These are phyloP conservation scores for Aethes cnicana DNA, from an alignment of 2,888 invertebrate species.

Conservation along the genomic window DNA sequence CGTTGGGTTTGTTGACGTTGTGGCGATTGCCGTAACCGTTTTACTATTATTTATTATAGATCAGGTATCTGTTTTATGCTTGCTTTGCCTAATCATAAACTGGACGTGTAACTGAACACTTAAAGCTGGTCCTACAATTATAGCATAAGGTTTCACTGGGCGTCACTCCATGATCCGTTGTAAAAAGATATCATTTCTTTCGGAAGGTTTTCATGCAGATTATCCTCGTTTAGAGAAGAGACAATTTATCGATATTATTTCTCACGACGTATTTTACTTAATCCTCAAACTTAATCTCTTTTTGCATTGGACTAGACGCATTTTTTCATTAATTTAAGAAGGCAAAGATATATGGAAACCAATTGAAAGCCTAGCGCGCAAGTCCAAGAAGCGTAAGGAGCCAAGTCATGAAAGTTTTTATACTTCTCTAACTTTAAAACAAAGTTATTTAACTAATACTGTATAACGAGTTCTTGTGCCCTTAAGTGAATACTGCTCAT, in stretches of 20 bases:
- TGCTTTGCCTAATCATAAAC: conserved; percentile 76
- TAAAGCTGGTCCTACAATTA: conserved; percentile 69
- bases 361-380: conserved; percentile 57
- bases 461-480: conserved; percentile 64
- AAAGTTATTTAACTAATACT: conserved; percentile 73
- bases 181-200: conserved; percentile 47
- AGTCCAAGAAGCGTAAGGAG: conserved; percentile 53
- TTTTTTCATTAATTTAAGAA: conserved; percentile 75
- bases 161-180: conserved; percentile 52
- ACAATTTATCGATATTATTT: conserved; percentile 44
- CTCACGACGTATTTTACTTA: conserved; percentile 65
- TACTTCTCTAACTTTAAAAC: conserved; percentile 63
- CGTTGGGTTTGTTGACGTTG: conserved; percentile 4
- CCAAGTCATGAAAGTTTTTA: conserved; percentile 52
- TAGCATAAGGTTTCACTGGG: conserved; percentile 50
- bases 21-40: conserved; percentile 28
- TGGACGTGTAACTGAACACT: conserved; percentile 80
- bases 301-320: conserved; percentile 81
- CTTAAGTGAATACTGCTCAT: conserved; percentile 68
- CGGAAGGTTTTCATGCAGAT: conserved; percentile 59
- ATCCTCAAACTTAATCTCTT: conserved; percentile 75
- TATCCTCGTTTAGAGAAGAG: conserved; percentile 44
- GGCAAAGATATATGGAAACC: conserved; percentile 79
- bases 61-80: conserved; percentile 73
- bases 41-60: conserved; percentile 39